Evolutionary conservation across 2,797 vertebrate species (phyloP), one percentile per base, ranked within the genome.

Genomic region (Acanthurus leucopareius): DNA sequence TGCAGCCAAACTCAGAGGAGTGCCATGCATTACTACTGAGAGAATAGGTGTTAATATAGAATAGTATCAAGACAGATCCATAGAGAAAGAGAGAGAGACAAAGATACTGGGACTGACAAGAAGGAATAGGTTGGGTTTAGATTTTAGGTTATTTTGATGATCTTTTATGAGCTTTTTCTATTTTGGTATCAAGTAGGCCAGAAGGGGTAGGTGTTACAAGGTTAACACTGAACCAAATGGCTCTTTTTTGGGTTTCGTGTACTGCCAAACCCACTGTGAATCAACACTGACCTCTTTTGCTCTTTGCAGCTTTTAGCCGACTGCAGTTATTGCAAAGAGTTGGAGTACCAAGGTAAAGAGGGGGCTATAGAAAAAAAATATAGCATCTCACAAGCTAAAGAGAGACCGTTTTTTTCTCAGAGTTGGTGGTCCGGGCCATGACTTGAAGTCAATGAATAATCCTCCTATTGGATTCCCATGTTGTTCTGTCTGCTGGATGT

Each of bases 1-100:
- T 59, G 81, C 86, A 93, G 90, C 78, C 87, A 78, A 89, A 86
- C 65, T 84, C 75, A 49, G 82, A 84, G 66, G 83, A 82, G 75
- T 15, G 54, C 66, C 90, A 87, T 93, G 91, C 89, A 63, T 87
- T 65, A 66, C 69, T 57, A 85, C 57, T 75, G 57, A 82, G 68
- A 88, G 61, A 89, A 54, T 78, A 53, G 58, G 58, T 73, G 75
- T 86, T 51, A 88, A n/a, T 40, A 72, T 14, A 38, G 48, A 44
- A 45, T 5, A 15, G 40, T 6, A n/a, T 48, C 13, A 35, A 70
- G n/a, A 83, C 61, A 67, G 65, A 77, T 14, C 20, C n/a, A 76
- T 35, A 28, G 16, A 14, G 22, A 77, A 38, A 19, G 38, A 71
- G 62, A 77, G 22, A 59, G 20, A 86, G 75, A 91, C 51, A 86